These are phyloP conservation scores for Carcina quercana DNA, from an alignment of 2,888 invertebrate genomes.

Conservation along the genomic window DNA sequence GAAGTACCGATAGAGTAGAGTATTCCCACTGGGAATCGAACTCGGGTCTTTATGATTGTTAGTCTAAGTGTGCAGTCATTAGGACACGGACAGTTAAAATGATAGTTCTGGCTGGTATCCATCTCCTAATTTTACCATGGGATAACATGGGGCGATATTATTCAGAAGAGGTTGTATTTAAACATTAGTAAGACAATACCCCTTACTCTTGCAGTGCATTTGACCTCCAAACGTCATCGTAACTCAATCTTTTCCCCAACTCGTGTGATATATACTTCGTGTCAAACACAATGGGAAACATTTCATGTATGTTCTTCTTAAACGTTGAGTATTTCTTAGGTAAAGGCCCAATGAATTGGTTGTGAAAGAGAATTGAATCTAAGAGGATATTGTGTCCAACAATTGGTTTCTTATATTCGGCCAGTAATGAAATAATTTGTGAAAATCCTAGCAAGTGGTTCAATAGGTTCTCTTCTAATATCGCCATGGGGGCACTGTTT, in stretches of 20 bases:
- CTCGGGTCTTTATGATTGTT: too few species aligned
- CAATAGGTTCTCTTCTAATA: conserved; percentile 66
- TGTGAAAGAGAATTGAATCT: conserved; percentile 81
- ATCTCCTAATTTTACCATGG: too few species aligned
- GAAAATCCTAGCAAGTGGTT: conserved; percentile 78
- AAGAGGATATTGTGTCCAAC: conserved; percentile 84
- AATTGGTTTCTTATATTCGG: conserved; percentile 77
- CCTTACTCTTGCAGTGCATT: conserved; percentile 69
- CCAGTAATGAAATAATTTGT: conserved; percentile 76
- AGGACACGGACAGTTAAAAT: too few species aligned
- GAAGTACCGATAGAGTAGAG: too few species aligned
- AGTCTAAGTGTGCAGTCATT: too few species aligned
- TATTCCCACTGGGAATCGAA: too few species aligned
- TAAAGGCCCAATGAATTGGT: conserved; percentile 81
- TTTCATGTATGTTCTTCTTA: conserved; percentile 73
- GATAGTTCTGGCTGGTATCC: too few species aligned
- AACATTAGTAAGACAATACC: background rate
- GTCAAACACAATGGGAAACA: conserved; percentile 82
- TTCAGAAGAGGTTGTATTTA: too few species aligned
- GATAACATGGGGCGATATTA: too few species aligned
- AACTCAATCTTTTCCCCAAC: conserved; percentile 54
- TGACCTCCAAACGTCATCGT: conserved; percentile 64
- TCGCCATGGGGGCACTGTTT: conserved; percentile 37
- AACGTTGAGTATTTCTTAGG: conserved; percentile 78
- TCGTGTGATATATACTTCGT: conserved; percentile 81